Evolutionary conservation across 2,797 vertebrate genomes (phyloP).

Genomic region (Pempheris klunzingeri): DNA sequence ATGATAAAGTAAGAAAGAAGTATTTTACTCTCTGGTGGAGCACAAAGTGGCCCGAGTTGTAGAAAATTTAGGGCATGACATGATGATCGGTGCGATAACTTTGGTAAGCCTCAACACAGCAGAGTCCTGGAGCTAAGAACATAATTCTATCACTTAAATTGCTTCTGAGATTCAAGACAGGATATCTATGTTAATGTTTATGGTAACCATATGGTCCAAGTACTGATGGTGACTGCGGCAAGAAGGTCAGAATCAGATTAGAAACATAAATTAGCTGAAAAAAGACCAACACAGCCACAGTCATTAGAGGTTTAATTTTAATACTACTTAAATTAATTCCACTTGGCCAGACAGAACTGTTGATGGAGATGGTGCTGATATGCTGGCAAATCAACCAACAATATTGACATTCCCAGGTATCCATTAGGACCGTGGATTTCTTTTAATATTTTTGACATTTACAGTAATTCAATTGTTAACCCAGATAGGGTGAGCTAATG

Average conservation of each 20-base stretch:
- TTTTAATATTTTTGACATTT: conserved; percentile 25
- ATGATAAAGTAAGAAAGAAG: conserved; percentile 2
- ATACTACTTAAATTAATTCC: neutral
- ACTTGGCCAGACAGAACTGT: neutral
- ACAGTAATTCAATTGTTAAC: neutral
- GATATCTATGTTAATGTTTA: conserved; percentile 11
- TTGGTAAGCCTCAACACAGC: neutral
- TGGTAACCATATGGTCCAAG: neutral
- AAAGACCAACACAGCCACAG: neutral
- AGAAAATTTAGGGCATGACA: neutral
- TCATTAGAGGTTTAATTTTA: conserved; percentile 11
- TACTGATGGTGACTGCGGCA: neutral
- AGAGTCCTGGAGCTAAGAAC: neutral
- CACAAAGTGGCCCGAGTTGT: conserved; percentile 13
- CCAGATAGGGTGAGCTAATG: neutral
- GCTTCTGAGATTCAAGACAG: neutral
- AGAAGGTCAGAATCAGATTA: conserved; percentile 7
- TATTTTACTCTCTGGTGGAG: neutral
- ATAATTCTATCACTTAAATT: neutral
- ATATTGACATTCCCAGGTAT: conserved; percentile 6
- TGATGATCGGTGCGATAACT: neutral
- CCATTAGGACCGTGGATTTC: neutral
- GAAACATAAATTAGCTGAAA: conserved; percentile 24
- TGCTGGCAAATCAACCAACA: neutral
- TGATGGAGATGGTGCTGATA: neutral